Conservation (phyloP, 2,888 invertebrate genomes). For the Glaucopsyche alexis region DNA sequence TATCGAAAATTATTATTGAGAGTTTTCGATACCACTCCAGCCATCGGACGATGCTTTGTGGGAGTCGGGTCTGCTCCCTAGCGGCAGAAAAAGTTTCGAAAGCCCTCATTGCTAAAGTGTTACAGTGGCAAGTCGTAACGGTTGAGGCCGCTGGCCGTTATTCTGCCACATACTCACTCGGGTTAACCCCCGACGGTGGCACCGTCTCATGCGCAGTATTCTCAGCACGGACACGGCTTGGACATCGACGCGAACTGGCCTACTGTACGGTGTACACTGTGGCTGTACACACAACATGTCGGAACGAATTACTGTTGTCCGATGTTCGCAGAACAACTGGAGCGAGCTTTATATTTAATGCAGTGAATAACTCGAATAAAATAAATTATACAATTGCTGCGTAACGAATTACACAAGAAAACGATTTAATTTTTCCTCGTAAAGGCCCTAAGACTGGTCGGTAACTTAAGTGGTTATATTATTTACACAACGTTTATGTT, state of each 20-base stretch:
- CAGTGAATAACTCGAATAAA: background rate
- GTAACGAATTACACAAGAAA: slow-evolving; percentile 7
- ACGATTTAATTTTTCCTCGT: background rate
- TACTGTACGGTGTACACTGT: background rate
- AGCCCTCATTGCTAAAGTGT: too few species aligned
- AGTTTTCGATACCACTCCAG: too few species aligned
- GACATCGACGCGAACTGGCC: background rate
- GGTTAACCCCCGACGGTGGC: background rate
- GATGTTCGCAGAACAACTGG: background rate
- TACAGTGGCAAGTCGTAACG: background rate
- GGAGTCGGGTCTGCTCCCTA: too few species aligned
- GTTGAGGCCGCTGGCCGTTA: background rate
- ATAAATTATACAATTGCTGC: slow-evolving; percentile 15
- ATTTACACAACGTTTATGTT: background rate
- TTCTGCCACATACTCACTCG: background rate
- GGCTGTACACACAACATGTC: background rate
- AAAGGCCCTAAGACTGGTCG: background rate
- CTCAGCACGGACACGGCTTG: background rate
- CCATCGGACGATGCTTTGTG: too few species aligned
- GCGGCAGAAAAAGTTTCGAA: too few species aligned
- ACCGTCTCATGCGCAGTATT: background rate
- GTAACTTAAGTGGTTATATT: background rate
- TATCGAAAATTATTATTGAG: too few species aligned
- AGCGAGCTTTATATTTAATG: background rate
- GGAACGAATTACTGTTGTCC: background rate